phyloP scores from a whole-genome alignment of 2,888 invertebrate genomes.

The Chloroclysta siterata region DNA sequence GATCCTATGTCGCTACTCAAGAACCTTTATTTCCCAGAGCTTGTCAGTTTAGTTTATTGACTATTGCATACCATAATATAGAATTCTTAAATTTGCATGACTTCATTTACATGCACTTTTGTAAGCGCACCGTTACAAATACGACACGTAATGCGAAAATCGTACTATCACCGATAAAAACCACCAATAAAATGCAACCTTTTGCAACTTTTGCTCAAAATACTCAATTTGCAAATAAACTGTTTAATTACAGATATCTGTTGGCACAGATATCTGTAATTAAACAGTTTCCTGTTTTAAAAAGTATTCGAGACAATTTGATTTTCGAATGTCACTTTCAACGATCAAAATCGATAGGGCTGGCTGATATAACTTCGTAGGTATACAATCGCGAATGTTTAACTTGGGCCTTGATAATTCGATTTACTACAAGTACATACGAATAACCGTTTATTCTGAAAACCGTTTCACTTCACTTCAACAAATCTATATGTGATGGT shows the following conservation, averaged over 20 bases:
- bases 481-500: no score
- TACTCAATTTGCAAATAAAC: slow-evolving; percentile 19
- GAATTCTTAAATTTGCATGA: not conserved
- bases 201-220: slow-evolving; percentile 13
- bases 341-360: slow-evolving; percentile 3
- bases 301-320: slow-evolving; percentile 7
- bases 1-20: no score
- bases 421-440: no score
- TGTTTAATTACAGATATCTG: slow-evolving; percentile 18
- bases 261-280: no score
- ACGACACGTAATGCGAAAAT: slow-evolving; percentile 9
- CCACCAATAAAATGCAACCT: slow-evolving; percentile 16
- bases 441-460: no score
- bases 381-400: no score
- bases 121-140: slow-evolving; percentile 26
- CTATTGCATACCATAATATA: no score
- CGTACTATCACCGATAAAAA: slow-evolving; percentile 1
- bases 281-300: slow-evolving; percentile 19
- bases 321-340: slow-evolving; percentile 6
- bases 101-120: slow-evolving; percentile 21
- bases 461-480: no score
- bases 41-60: no score
- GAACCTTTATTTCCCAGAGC: no score
- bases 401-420: no score
- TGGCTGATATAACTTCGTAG: not conserved